Evolutionary conservation across 2,113 vertebrate genomes (phyloP).

Genomic region (Rallus limicola): DNA sequence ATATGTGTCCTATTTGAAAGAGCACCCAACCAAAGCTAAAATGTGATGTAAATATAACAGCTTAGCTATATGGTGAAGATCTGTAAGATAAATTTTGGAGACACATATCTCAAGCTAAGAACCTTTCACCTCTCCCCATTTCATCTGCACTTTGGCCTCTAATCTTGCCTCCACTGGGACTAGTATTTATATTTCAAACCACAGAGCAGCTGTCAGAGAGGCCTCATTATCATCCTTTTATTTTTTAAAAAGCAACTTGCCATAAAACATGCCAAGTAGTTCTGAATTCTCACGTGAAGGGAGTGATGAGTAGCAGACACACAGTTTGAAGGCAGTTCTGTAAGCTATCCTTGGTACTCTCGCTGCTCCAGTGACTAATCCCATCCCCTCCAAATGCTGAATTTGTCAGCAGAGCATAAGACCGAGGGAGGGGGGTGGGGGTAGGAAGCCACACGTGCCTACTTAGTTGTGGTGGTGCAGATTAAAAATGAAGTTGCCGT

Average conservation of each 20-base stretch:
- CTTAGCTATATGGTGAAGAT: background rate
- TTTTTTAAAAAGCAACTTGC: background rate
- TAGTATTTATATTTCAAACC: background rate
- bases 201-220: background rate
- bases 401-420: background rate
- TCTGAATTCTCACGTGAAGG: background rate
- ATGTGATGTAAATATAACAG: background rate
- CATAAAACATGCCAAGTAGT: background rate
- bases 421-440: background rate
- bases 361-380: background rate
- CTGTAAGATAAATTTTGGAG: background rate
- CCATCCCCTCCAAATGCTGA: background rate
- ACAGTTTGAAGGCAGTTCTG: background rate
- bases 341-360: background rate
- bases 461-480: background rate
- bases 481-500: background rate
- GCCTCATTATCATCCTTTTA: background rate
- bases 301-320: background rate
- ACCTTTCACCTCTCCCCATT: background rate
- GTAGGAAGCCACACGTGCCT: background rate
- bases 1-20: background rate
- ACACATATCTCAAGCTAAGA: background rate
- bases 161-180: background rate
- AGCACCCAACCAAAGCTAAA: background rate
- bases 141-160: background rate